Evolutionary conservation across 2,113 vertebrate species (phyloP).

Genomic region (Anolis sagrei): DNA sequence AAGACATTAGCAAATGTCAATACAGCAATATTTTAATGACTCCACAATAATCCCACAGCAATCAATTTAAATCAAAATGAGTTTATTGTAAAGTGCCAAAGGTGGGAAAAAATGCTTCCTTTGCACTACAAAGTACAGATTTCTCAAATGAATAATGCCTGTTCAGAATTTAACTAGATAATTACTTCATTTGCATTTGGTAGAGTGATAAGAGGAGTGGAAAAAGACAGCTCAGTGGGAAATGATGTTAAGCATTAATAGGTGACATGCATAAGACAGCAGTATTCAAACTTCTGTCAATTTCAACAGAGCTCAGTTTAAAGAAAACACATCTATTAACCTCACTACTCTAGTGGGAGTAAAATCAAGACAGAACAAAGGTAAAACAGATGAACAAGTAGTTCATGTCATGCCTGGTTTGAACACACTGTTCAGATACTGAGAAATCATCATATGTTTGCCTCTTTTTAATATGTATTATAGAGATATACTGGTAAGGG

Average conservation of each 20-base stretch:
- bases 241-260: conserved; percentile 65
- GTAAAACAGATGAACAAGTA: conserved; percentile 12
- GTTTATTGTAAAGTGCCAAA: conserved; percentile 85
- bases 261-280: conserved; percentile 46
- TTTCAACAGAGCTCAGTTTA: conserved; percentile 38
- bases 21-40: conserved; percentile 93
- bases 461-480: background rate
- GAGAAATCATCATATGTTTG: background rate
- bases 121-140: conserved; percentile 77
- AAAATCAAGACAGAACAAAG: conserved; percentile 37
- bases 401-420: conserved; percentile 3
- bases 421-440: conserved; percentile 16
- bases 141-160: conserved; percentile 82
- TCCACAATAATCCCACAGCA: conserved; percentile 87
- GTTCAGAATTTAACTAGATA: conserved; percentile 78
- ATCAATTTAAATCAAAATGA: conserved; percentile 90
- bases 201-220: conserved; percentile 67
- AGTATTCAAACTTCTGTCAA: conserved; percentile 48
- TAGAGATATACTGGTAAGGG: background rate
- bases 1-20: conserved; percentile 88
- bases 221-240: conserved; percentile 68
- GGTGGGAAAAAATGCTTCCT: conserved; percentile 79
- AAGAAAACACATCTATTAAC: conserved; percentile 37
- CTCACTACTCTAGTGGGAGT: conserved; percentile 15
- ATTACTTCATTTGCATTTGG: conserved; percentile 76